Evolutionary conservation across 2,888 invertebrate genomes (phyloP), one percentile per base, ranked within the genome.

Genomic region (Aleiodes testaceus): DNA sequence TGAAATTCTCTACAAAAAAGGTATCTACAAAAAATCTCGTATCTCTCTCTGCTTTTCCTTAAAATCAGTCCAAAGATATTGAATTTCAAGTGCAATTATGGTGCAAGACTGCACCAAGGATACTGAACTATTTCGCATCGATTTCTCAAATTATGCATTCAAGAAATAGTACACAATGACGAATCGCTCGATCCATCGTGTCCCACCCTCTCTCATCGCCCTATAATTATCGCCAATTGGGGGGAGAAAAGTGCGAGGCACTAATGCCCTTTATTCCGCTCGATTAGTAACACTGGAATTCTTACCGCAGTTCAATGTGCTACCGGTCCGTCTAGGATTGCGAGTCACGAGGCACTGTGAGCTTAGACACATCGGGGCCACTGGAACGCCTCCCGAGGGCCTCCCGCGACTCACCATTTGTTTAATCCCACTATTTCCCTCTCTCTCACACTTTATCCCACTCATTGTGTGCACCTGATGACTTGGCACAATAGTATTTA

Each of bases 341-440:
- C 84, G 81, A 84, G 81, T 82, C 84, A 84, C 84, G 81, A 81
- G 80, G 80, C 78, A 85, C 84, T 85, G 69, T 30, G 81, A 84
- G 83, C 82, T 83, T 80, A 81, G 81, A 83, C 82, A 84, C 80
- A 84, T 84, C 77, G 78, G 82, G 82, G 84, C 82, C 82, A 83
- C 77, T 78, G 78, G 77, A 79, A 76, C 75, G 78, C 79, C 78
- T 80, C 79, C 72, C 75, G 73, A 77, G 79, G 75, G 72, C 74
- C 80, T 80, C 80, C 69, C 78, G 75, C 77, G 78, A 65, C 73
- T 75, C 74, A 69, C 72, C 11, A 63, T 66, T 52, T 59, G 36
- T 42, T 36, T 59, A 59, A 59, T 36, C 42, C 59, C 59, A 49
- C 14, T 70, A 52, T 65, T 59, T 55, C 69, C 73, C 70, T 70